phyloP scores from a whole-genome alignment of 2,113 vertebrate species.

The Oncorhynchus clarkii region DNA sequence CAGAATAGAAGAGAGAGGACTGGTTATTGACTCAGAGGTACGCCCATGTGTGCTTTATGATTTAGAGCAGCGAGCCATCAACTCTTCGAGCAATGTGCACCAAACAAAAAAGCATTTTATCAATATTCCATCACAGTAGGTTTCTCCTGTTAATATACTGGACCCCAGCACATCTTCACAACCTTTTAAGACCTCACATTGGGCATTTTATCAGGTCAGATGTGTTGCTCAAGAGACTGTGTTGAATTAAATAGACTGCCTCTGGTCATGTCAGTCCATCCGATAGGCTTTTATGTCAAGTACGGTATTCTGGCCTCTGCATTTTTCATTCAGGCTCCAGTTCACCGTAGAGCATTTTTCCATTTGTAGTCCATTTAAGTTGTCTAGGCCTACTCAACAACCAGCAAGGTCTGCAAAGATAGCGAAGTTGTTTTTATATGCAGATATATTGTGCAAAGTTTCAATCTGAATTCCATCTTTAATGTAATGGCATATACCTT shows the following conservation, averaged over 20 bases:
- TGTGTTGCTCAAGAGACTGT: constrained; percentile 37
- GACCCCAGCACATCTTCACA: constrained; percentile 38
- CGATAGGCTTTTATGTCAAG: constrained; percentile 6
- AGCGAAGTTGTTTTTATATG: no score
- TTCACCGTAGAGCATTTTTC: background rate
- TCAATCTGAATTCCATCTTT: constrained; percentile 1
- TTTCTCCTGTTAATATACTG: constrained; percentile 60
- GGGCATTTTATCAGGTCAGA: constrained; percentile 30
- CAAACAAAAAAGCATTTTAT: constrained; percentile 73
- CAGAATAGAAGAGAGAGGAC: constrained; percentile 59
- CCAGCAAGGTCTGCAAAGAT: no score
- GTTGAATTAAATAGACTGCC: constrained; percentile 44
- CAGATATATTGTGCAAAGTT: background rate
- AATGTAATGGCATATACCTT: background rate
- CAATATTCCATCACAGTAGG: constrained; percentile 71
- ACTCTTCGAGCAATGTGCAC: constrained; percentile 65
- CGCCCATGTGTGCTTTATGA: constrained; percentile 65
- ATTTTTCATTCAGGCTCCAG: background rate
- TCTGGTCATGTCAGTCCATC: constrained; percentile 33
- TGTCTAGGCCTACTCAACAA: no score
- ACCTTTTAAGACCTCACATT: constrained; percentile 34
- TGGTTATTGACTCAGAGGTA: constrained; percentile 65
- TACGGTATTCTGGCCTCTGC: background rate
- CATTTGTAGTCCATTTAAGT: no score
- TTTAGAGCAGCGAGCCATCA: constrained; percentile 70